phyloP scores from a whole-genome alignment of 2,888 invertebrate species.

The Drosophila eohydei region DNA sequence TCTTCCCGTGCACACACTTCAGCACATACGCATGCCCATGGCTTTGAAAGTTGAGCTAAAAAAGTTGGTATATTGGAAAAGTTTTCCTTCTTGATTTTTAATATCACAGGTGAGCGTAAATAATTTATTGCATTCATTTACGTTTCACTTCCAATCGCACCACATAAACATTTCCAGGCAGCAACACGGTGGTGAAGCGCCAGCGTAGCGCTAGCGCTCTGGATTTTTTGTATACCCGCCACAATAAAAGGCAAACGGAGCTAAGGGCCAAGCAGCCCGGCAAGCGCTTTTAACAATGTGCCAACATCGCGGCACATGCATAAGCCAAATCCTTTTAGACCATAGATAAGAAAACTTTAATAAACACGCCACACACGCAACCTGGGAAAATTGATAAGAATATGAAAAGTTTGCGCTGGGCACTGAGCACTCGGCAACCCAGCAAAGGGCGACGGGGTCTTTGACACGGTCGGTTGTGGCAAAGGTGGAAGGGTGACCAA shows the following conservation, averaged over 20 bases:
- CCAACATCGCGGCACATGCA: constrained; percentile 55
- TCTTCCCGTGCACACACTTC: constrained; percentile 22
- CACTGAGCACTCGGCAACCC: constrained; percentile 47
- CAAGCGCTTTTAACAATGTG: constrained; percentile 68
- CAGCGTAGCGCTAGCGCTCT: constrained; percentile 21
- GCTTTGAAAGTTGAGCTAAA: constrained; percentile 68
- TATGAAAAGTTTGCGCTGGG: constrained; percentile 73
- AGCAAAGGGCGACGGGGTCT: not conserved
- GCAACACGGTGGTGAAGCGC: constrained; percentile 15
- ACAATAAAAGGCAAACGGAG: constrained; percentile 62
- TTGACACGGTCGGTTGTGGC: not conserved
- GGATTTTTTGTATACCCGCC: constrained; percentile 65
- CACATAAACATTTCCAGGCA: constrained; percentile 64
- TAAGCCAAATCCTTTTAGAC: constrained; percentile 72
- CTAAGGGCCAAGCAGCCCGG: constrained; percentile 23
- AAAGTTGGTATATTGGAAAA: constrained; percentile 81
- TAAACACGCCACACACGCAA: constrained; percentile 80
- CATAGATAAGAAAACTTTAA: constrained; percentile 77
- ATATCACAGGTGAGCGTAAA: constrained; percentile 81
- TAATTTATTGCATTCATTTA: constrained; percentile 83
- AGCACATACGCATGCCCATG: constrained; percentile 27
- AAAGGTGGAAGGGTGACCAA: constrained; percentile 29
- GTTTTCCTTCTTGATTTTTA: constrained; percentile 81
- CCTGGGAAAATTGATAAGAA: constrained; percentile 76
- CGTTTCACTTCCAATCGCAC: constrained; percentile 79